These are phyloP conservation scores for Pipistrellus nathusii DNA, from an alignment of 2,797 vertebrate species.

Conservation along the genomic window DNA sequence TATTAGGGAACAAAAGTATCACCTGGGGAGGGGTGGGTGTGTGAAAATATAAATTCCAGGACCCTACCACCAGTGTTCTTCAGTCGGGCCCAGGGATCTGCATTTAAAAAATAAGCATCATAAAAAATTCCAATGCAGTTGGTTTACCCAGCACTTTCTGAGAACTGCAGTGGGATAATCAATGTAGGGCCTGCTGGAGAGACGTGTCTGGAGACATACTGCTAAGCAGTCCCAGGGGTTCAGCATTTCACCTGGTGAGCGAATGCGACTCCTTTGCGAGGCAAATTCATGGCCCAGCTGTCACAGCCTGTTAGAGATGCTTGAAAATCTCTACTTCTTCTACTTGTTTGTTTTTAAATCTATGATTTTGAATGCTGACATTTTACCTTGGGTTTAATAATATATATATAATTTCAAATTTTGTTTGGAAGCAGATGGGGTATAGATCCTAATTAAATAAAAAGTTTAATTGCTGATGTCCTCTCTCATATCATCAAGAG, in stretches of 20 bases:
- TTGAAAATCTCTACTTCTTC: conserved; percentile 59
- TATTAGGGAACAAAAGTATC: background rate
- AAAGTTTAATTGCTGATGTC: background rate
- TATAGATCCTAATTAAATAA: conserved; percentile 47
- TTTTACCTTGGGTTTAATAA: conserved; percentile 52
- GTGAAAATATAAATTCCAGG: background rate
- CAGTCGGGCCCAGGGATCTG: background rate
- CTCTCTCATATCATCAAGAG: conserved; percentile 18
- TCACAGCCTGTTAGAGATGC: conserved; percentile 29
- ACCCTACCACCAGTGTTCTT: background rate
- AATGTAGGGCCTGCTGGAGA: background rate
- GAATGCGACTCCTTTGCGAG: background rate
- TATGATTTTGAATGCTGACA: conserved; percentile 53
- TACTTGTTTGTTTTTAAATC: background rate
- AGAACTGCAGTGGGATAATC: conserved; percentile 19
- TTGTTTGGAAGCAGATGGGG: conserved; percentile 28
- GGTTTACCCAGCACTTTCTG: conserved; percentile 33
- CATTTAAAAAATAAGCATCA: conserved; percentile 18
- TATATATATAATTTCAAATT: conserved; percentile 50
- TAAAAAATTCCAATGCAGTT: conserved; percentile 2
- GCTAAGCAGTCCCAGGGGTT: background rate
- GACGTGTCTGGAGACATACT: conserved; percentile 34
- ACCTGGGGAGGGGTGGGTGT: background rate
- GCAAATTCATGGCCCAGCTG: conserved; percentile 27
- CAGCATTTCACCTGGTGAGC: background rate